Evolutionary conservation across 2,888 invertebrate genomes (phyloP).

Genomic region (Monochamus alternatus): DNA sequence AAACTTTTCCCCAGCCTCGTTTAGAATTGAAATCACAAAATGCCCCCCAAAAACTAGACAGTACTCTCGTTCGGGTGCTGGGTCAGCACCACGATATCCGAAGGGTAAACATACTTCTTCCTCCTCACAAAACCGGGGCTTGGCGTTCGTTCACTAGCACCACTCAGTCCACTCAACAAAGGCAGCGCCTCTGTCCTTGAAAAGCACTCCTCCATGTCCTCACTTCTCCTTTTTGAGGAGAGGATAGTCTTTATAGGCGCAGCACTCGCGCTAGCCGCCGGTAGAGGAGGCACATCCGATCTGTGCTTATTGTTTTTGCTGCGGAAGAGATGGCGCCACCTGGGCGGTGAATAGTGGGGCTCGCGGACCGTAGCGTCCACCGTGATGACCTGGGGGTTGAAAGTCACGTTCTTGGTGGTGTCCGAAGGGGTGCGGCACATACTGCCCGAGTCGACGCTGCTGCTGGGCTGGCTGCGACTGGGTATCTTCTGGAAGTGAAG

Average conservation of each 20-base stretch:
- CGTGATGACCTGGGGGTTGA: conserved; percentile 67
- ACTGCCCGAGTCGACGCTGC: conserved; percentile 66
- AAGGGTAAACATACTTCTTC: conserved; percentile 78
- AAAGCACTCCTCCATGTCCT: conserved; percentile 53
- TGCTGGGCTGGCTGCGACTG: conserved; percentile 55
- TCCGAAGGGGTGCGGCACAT: conserved; percentile 66
- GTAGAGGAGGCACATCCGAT: conserved; percentile 44
- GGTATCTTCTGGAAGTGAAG: conserved; percentile 59
- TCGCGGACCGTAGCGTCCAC: conserved; percentile 52
- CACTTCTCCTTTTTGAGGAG: conserved; percentile 47
- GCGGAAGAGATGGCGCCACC: conserved; percentile 59
- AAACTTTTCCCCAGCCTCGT: background rate
- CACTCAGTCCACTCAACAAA: conserved; percentile 72
- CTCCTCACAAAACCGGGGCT: conserved; percentile 76
- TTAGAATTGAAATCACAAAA: background rate
- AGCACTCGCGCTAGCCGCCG: conserved; percentile 38
- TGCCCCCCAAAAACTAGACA: conserved; percentile 65
- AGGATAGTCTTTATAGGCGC: conserved; percentile 57
- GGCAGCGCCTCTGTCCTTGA: conserved; percentile 74
- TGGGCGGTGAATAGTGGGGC: conserved; percentile 52
- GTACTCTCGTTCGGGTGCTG: conserved; percentile 73
- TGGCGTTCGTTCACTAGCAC: conserved; percentile 63
- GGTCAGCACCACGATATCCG: conserved; percentile 68
- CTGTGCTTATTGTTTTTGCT: conserved; percentile 51
- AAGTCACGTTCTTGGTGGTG: conserved; percentile 68